phyloP scores from a whole-genome alignment of 1,140 invertebrate species.

The Odontomachus brunneus region DNA sequence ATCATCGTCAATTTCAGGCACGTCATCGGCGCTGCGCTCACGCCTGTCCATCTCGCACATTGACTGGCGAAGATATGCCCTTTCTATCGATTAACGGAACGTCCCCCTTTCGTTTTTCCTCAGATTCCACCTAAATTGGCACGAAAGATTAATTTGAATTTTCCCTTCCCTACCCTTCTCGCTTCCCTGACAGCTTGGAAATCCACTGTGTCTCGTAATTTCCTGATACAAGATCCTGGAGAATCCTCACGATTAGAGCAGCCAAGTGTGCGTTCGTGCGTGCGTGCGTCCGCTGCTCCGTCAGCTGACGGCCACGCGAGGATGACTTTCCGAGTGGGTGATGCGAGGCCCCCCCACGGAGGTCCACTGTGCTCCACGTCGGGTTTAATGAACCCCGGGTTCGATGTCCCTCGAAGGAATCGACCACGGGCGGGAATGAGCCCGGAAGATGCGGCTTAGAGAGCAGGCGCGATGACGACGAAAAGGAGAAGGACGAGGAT shows the following conservation, averaged over 20 bases:
- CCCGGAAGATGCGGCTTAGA: conserved; percentile 42
- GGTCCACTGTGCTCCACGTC: not conserved
- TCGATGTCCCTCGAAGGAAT: conserved; percentile 47
- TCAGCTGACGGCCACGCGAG: conserved; percentile 48
- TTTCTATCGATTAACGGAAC: too few species aligned
- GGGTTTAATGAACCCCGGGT: conserved; percentile 34
- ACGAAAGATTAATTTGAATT: not conserved
- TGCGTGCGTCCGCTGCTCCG: not conserved
- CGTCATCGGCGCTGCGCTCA: too few species aligned
- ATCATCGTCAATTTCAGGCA: too few species aligned
- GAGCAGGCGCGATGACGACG: conserved; percentile 67
- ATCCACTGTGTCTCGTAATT: not conserved
- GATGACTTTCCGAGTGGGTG: conserved; percentile 27
- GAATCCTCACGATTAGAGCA: too few species aligned
- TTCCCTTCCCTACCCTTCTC: not conserved
- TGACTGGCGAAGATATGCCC: too few species aligned
- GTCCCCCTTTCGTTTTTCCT: not conserved
- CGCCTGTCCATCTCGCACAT: too few species aligned
- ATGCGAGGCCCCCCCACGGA: conserved; percentile 6
- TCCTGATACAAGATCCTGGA: not conserved
- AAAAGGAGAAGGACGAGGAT: not conserved
- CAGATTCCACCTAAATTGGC: not conserved
- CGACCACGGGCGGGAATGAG: not conserved
- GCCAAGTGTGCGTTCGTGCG: not conserved
- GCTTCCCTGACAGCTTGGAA: too few species aligned